These are phyloP conservation scores for Knipowitschia caucasica DNA, from an alignment of 2,797 vertebrate species.

Conservation along the genomic window DNA sequence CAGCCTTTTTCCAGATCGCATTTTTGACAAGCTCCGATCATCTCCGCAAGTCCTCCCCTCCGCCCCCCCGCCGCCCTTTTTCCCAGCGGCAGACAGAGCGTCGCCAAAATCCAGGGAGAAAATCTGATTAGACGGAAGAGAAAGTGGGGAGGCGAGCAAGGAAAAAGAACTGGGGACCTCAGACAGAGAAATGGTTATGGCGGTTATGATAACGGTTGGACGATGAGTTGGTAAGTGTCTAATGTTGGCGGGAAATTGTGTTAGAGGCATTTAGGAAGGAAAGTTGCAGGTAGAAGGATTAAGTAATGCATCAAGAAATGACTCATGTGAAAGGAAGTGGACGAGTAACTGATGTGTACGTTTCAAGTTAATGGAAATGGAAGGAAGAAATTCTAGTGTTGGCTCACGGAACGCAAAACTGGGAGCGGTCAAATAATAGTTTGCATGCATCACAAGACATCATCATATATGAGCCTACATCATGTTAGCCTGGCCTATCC, in stretches of 20 bases:
- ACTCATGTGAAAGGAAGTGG: background rate
- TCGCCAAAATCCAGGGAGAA: constrained; percentile 10
- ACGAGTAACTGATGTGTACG: background rate
- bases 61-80: background rate
- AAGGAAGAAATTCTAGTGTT: no score
- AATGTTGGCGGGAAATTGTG: background rate
- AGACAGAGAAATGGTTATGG: constrained; percentile 9
- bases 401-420: no score
- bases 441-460: no score
- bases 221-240: background rate
- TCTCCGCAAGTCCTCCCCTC: constrained; percentile 22
- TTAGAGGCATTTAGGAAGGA: no score
- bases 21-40: constrained; percentile 62
- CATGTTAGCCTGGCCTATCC: no score
- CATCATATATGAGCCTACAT: no score
- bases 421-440: no score
- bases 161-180: constrained; percentile 30
- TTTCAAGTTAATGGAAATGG: no score
- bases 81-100: constrained; percentile 27
- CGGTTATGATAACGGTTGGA: constrained; percentile 11
- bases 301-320: background rate
- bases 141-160: constrained; percentile 1
- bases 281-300: no score
- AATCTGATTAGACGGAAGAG: constrained; percentile 49
- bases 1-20: constrained; percentile 62